Base-by-base conservation (phyloP, 1,140 invertebrate species). In the Pantala flavescens region DNA sequence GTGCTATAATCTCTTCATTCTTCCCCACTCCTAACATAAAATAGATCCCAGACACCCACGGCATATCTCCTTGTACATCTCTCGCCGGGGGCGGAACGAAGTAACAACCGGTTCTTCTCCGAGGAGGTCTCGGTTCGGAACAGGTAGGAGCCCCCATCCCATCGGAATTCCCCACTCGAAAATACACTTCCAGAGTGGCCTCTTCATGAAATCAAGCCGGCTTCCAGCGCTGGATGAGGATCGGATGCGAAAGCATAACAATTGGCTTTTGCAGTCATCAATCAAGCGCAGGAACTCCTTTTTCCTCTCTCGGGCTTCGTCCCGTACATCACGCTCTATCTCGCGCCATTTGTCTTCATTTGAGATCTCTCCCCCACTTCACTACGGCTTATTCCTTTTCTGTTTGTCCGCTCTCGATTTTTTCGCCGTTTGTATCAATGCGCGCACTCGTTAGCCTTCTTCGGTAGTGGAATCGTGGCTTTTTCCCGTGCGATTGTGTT, bases 41-140 rank as follows among this genome's bases (percentile, higher is more conserved):
- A 63, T 21, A 63, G 49, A 63, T 21, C n/a, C 49, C 49, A 16
- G n/a, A 63, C 49, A 63, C 49, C 49, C 16, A 16, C 49, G 12
- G 49, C 49, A 63, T 63, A 63, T 63, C 49, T 63, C 49, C 49
- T 63, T 63, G 49, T 63, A 63, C n/a, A 63, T 63, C 49, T 36
- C 28, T 63, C 49, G 49, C 49, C 49, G 49, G 49, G 5, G 49
- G 49, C 49, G 49, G 49, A 63, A 63, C 49, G 49, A 63, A 63
- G n/a, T 63, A 7, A 63, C 49, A 63, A 63, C 49, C 49, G 49
- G 49, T 63, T 63, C 49, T 63, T 63, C 49, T 63, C 49, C 49
- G 14, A 16, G 49, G 49, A 63, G 49, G 49, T 63, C 49, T 63
- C 49, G 49, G 16, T 63, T 63, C 12, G 49, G 49, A 63, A 63